A percentile compares a stretch with the other conserved stretches of the same genome.
phyloP scores from a whole-genome alignment of 2,888 invertebrate species.

The Aspidiotus rigidus region DNA sequence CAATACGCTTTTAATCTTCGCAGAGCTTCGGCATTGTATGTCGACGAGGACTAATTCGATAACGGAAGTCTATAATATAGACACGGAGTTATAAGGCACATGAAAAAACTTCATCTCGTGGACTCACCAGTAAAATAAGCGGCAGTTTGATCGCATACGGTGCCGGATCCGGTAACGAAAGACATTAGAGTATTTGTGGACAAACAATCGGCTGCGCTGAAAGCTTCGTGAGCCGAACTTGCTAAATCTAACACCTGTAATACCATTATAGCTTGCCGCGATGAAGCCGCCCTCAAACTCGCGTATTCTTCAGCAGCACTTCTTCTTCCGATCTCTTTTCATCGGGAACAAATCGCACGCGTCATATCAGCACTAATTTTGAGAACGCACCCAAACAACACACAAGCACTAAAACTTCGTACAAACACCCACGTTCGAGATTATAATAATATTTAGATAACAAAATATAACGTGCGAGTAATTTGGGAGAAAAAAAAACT shows the following conservation, averaged over 20 bases:
- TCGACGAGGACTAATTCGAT: not conserved
- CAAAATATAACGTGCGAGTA: too few relatives aligned
- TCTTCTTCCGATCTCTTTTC: too few relatives aligned
- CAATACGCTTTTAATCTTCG: too few relatives aligned
- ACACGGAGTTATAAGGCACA: too few relatives aligned
- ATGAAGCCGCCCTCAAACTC: too few relatives aligned
- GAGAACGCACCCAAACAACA: not conserved
- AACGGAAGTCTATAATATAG: not conserved
- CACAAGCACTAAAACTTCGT: not conserved
- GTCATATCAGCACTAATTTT: not conserved
- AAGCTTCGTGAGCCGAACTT: conserved; percentile 53
- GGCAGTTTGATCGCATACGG: conserved; percentile 21
- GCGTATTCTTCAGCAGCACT: too few relatives aligned
- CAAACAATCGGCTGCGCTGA: conserved; percentile 52
- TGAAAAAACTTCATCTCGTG: too few relatives aligned
- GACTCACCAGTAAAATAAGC: conserved; percentile 25
- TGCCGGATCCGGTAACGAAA: conserved; percentile 21
- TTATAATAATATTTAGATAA: too few relatives aligned
- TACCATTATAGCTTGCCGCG: conserved; percentile 50
- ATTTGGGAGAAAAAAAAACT: too few relatives aligned
- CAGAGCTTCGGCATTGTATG: too few relatives aligned
- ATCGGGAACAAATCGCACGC: conserved; percentile 11
- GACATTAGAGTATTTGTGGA: conserved; percentile 25
- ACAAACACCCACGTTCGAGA: too few relatives aligned
- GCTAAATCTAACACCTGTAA: conserved; percentile 60